phyloP scores from a whole-genome alignment of 2,113 vertebrate species.

The Mustelus asterias region DNA sequence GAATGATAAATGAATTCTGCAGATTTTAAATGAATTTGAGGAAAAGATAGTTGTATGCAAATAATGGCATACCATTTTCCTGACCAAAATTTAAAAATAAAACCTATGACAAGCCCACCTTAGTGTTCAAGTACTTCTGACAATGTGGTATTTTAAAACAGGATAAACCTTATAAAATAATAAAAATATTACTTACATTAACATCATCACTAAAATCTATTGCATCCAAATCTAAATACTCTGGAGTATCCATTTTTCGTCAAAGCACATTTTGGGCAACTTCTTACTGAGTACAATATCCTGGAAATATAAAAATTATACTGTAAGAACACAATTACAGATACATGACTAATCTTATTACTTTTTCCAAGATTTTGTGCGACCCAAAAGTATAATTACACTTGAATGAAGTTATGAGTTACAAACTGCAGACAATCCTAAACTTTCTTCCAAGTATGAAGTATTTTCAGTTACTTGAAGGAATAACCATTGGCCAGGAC shows the following conservation, averaged over 20 bases:
- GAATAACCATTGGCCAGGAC: not conserved
- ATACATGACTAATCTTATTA: not conserved
- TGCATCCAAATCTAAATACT: conserved; percentile 98
- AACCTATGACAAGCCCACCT: not conserved
- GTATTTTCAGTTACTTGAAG: not conserved
- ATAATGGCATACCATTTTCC: not conserved
- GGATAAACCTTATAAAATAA: not conserved
- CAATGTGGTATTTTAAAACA: not conserved
- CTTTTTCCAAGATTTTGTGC: not conserved
- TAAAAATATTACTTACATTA: conserved; percentile 67
- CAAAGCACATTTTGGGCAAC: conserved; percentile 72
- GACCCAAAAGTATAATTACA: not conserved
- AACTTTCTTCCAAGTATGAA: not conserved
- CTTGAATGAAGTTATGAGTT: not conserved
- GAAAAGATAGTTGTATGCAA: not conserved
- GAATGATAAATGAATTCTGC: not conserved
- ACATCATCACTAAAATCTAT: conserved; percentile 96
- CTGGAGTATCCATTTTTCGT: conserved; percentile 94
- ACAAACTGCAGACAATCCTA: not conserved
- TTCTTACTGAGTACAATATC: conserved; percentile 47
- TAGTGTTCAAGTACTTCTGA: not conserved
- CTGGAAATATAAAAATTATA: conserved; percentile 41
- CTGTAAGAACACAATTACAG: not conserved
- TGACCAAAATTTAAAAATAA: not conserved
- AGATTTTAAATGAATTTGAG: not conserved